Evolutionary conservation across 2,797 vertebrate species (phyloP).

Genomic region (Ambastaia sidthimunki): DNA sequence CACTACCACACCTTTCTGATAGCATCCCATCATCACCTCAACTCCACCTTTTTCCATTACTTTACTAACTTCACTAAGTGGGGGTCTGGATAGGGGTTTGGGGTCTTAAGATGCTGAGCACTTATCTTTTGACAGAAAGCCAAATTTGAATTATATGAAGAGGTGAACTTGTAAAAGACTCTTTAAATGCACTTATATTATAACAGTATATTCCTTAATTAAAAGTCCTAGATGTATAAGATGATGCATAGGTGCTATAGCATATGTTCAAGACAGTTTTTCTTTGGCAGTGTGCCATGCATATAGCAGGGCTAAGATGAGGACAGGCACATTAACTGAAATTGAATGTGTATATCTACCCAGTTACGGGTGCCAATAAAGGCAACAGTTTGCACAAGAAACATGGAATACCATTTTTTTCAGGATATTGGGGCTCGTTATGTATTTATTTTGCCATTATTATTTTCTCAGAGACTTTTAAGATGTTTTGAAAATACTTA

Average conservation of each 20-base stretch:
- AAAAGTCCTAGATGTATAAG: not conserved
- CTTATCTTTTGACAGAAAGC: too few species aligned
- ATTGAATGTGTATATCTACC: not conserved
- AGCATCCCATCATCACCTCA: too few species aligned
- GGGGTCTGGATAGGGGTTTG: too few species aligned
- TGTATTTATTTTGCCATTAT: not conserved
- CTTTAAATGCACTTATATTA: too few species aligned
- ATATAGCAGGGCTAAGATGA: not conserved
- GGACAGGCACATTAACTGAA: constrained; percentile 1
- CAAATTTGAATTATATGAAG: too few species aligned
- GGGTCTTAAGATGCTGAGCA: too few species aligned
- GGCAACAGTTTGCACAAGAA: constrained; percentile 16
- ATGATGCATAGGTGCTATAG: not conserved
- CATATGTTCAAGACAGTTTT: constrained; percentile 18
- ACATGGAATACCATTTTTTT: not conserved
- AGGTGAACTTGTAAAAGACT: too few species aligned
- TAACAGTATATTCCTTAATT: not conserved
- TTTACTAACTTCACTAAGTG: too few species aligned
- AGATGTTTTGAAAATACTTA: not conserved
- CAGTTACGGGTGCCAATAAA: constrained; percentile 1
- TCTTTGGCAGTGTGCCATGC: constrained; percentile 32
- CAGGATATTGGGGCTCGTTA: not conserved
- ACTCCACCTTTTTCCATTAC: too few species aligned
- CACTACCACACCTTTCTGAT: too few species aligned
- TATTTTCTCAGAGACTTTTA: not conserved